Evolutionary conservation across 2,113 vertebrate genomes (phyloP).

Genomic region (Grus americana): DNA sequence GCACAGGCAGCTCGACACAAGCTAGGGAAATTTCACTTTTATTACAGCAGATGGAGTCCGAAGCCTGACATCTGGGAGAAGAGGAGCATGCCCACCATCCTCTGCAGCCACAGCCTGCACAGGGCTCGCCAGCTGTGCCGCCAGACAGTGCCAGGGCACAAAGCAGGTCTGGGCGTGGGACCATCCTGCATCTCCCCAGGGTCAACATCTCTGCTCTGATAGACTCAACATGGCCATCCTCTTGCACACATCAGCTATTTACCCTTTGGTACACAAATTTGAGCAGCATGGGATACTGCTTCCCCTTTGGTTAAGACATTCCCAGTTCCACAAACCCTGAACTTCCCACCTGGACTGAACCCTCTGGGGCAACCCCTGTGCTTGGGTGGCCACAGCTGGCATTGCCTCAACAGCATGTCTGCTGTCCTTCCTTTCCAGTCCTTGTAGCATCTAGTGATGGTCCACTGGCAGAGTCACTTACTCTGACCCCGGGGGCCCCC

Average conservation of each 20-base stretch:
- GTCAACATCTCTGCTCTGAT: background rate
- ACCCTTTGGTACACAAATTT: background rate
- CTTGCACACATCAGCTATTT: background rate
- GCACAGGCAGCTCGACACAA: rapidly evolving
- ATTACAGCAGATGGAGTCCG: conserved; percentile 49
- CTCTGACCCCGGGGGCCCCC: background rate
- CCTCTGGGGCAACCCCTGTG: background rate
- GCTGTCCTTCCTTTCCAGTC: background rate
- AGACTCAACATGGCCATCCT: rapidly evolving
- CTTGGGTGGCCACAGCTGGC: background rate
- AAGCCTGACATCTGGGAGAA: background rate
- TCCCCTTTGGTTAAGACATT: background rate
- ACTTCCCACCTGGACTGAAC: background rate
- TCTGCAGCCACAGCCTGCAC: background rate
- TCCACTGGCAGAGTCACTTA: background rate
- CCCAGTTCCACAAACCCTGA: background rate
- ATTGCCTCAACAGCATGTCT: background rate
- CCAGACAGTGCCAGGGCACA: background rate
- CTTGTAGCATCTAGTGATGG: background rate
- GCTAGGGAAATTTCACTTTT: conserved; percentile 22
- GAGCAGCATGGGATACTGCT: background rate
- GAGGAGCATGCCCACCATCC: rapidly evolving
- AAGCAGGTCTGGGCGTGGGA: background rate
- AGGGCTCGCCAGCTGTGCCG: background rate
- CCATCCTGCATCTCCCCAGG: background rate